These are phyloP conservation scores for Notodonta ziczac DNA, from an alignment of 2,888 invertebrate species.

Conservation along the genomic window DNA sequence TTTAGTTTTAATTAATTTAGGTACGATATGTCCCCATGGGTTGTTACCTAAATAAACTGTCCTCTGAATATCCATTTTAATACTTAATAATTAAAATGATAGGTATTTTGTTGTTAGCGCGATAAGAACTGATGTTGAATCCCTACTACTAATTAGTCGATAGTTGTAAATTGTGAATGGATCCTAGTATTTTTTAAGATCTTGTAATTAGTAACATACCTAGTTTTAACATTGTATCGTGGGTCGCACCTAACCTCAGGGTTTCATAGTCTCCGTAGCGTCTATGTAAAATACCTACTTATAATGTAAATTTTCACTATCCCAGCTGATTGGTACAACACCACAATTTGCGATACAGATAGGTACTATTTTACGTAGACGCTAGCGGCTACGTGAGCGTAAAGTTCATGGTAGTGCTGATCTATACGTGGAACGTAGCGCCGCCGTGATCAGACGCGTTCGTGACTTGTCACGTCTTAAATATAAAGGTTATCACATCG, in stretches of 20 bases:
- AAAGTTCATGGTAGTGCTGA: too few relatives aligned
- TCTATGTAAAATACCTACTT: too few relatives aligned
- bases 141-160: slow-evolving; percentile 11
- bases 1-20: slow-evolving; percentile 34
- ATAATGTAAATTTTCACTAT: too few relatives aligned
- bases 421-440: too few relatives aligned
- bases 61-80: slow-evolving; percentile 31
- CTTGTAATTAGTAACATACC: slow-evolving; percentile 55
- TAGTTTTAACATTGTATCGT: slow-evolving; percentile 39
- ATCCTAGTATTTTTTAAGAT: slow-evolving; percentile 77
- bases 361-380: too few relatives aligned
- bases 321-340: too few relatives aligned
- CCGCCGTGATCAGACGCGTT: too few relatives aligned
- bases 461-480: too few relatives aligned
- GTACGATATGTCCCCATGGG: slow-evolving; percentile 29
- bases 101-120: slow-evolving; percentile 40
- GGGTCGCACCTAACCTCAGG: neutral
- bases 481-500: too few relatives aligned
- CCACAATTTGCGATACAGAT: too few relatives aligned
- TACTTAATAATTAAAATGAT: slow-evolving; percentile 21
- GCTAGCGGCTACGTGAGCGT: too few relatives aligned
- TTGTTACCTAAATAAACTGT: slow-evolving; percentile 32
- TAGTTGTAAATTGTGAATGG: slow-evolving; percentile 74
- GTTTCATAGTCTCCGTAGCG: neutral
- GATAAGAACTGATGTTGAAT: slow-evolving; percentile 51